Base-by-base conservation (phyloP, 2,888 invertebrate genomes). In the Zelleria hepariella region DNA sequence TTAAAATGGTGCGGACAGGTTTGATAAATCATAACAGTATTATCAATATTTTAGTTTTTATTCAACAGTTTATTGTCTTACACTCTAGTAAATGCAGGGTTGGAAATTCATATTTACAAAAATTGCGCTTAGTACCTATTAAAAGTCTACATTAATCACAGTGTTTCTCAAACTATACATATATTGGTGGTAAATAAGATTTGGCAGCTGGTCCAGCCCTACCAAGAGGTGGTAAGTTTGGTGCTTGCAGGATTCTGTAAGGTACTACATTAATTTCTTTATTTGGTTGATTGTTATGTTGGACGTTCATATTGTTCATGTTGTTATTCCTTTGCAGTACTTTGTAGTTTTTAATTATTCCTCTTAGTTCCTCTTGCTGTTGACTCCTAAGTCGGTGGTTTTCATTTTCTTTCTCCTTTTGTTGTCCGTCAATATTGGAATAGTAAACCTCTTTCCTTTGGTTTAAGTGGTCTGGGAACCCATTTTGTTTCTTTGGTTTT, bases 201-300 rank as follows among this genome's bases (percentile, higher is more conserved):
- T 84, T 88, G 73, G 79, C 73, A 0, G 87, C 78, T 15, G 88
- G 88, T 3, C 88, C 88, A 5, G 87, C 87, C 60, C 88, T 72
- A 3, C 88, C 88, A 62, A 88, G 67, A 0, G 86, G 87, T 4
- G 86, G 88, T 58, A 85, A 68, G 62, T 74, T 77, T 10, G 75
- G 68, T 5, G 72, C 64, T 60, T 75, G 73, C 52, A 69, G 64
- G 52, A 67, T 68, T 72, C 77, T 81, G 15, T 76, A 64, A n/a
- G 80, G 73, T 32, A 75, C 74, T 57, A 78, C 77, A 52, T 72
- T 73, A 57, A 75, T 62, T 62, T 79, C 77, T 64, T 75, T 74
- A 62, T 66, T 68, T 42, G 74, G 63, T 58, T 73, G 69, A 64
- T 73, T 74, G 26, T 71, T 67, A 62, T 73, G 70, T 42, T 73